These are phyloP conservation scores for Strigops habroptila DNA, from an alignment of 2,113 vertebrate species.

Conservation along the genomic window DNA sequence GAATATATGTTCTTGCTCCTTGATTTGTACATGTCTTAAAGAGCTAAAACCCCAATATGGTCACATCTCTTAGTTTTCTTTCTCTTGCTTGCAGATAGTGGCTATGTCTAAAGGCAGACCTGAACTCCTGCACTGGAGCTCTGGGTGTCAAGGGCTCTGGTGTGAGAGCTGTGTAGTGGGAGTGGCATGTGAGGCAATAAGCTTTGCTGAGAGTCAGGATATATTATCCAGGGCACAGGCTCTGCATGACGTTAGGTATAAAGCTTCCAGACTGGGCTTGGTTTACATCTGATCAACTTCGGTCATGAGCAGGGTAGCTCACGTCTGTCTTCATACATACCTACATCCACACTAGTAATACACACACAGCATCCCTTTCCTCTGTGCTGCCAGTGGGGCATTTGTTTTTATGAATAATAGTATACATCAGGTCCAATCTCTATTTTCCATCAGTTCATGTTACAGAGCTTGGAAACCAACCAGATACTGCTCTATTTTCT, in stretches of 20 bases:
- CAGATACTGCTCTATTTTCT: neutral
- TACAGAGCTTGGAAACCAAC: slow-evolving; percentile 13
- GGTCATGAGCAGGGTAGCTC: neutral
- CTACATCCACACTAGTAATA: neutral
- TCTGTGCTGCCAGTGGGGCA: neutral
- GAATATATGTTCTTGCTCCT: neutral
- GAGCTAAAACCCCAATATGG: neutral
- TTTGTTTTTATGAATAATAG: neutral
- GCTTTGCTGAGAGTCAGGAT: neutral
- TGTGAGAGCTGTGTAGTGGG: neutral
- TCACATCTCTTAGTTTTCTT: neutral
- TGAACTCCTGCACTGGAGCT: neutral
- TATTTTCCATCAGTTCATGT: neutral
- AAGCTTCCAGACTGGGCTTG: neutral
- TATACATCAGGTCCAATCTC: neutral
- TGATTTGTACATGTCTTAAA: neutral
- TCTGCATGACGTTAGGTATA: neutral
- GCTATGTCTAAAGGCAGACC: neutral
- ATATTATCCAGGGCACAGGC: neutral
- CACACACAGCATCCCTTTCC: neutral
- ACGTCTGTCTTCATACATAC: neutral
- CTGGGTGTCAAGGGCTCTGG: neutral
- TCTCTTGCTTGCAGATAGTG: neutral
- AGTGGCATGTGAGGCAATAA: neutral
- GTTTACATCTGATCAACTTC: neutral